Conservation (phyloP, 2,888 invertebrate species). For the Drosophila emarginata region DNA sequence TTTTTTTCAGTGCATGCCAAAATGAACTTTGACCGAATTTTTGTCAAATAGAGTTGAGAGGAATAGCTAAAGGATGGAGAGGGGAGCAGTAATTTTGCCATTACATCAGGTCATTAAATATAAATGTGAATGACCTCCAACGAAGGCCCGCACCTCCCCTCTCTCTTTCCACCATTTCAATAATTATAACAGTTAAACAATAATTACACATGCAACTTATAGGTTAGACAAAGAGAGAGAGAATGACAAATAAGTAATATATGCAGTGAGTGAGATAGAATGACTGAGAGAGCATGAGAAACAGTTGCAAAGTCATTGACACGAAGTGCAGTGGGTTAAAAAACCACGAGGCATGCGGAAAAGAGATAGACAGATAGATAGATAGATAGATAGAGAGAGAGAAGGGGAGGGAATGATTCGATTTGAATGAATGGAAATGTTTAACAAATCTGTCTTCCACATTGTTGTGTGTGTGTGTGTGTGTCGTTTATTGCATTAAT, state of each 20-base stretch:
- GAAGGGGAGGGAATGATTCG: background rate
- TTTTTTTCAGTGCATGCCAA: background rate
- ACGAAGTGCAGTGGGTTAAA: constrained; percentile 27
- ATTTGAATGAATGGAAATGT: constrained; percentile 43
- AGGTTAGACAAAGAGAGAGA: background rate
- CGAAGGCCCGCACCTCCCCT: background rate
- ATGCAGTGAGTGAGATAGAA: background rate
- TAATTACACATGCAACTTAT: constrained; percentile 4
- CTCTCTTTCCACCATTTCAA: background rate
- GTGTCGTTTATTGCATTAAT: constrained; percentile 41
- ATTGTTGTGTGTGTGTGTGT: background rate
- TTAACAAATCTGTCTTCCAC: background rate
- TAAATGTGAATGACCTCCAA: constrained; percentile 3
- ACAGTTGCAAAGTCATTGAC: constrained; percentile 53
- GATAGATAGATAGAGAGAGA: background rate
- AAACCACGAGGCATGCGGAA: background rate
- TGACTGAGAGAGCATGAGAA: constrained; percentile 12
- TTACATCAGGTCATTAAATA: background rate
- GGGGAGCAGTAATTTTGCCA: background rate
- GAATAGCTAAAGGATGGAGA: too few relatives aligned
- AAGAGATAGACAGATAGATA: background rate
- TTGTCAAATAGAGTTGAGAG: background rate
- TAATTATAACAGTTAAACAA: constrained; percentile 6
- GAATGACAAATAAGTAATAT: background rate
- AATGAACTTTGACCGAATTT: background rate